A percentile compares a stretch with the other conserved stretches of the same genome.
Evolutionary conservation across 1,140 invertebrate species (phyloP).

Genomic region (Drosophila nebulosa): DNA sequence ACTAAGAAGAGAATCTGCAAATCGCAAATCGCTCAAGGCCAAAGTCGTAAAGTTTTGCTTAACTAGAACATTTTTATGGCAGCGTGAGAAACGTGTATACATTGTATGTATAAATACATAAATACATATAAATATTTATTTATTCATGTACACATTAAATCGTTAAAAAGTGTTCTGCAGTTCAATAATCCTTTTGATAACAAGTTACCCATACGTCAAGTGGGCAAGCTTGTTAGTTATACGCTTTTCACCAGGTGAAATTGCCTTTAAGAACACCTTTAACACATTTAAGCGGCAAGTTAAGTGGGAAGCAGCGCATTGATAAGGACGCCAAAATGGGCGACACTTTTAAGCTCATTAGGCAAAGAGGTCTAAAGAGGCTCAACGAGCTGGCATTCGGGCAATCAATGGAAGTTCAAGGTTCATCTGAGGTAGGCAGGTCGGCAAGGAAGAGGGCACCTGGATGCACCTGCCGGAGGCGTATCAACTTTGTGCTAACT

Average conservation of each 20-base stretch:
- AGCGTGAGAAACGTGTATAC: conserved; percentile 3
- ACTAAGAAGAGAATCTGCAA: not conserved
- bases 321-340: conserved; percentile 18
- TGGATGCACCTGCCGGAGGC: not conserved
- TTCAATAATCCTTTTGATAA: not conserved
- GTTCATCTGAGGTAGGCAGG: not conserved
- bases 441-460: conserved; percentile 17
- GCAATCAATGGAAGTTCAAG: conserved; percentile 27
- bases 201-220: not conserved
- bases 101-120: too few species aligned
- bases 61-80: conserved; percentile 45
- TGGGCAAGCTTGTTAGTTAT: too few species aligned
- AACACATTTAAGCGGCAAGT: not conserved
- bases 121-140: too few species aligned
- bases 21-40: conserved; percentile 40
- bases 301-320: not conserved
- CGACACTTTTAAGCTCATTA: conserved; percentile 36
- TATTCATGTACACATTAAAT: not conserved
- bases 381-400: not conserved
- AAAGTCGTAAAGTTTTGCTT: conserved; percentile 69
- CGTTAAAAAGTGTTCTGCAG: not conserved
- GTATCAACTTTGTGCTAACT: not conserved
- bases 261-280: not conserved
- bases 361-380: not conserved
- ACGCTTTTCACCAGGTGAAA: not conserved